These are phyloP conservation scores for Dolichomitus sp. DNA, from an alignment of 2,888 invertebrate species.

Conservation along the genomic window DNA sequence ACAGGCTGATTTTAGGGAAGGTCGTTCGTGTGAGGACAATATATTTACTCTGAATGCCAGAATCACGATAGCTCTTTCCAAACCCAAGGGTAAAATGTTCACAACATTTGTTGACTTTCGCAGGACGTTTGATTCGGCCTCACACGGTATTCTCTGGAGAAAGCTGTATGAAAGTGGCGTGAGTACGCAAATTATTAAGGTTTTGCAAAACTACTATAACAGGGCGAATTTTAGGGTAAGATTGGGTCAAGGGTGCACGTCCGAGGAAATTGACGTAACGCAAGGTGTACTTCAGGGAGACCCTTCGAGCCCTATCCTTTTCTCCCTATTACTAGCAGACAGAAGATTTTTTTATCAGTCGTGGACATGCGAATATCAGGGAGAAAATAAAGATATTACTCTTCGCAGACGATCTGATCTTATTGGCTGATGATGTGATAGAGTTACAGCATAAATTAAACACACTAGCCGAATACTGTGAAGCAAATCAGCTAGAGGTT, in stretches of 20 bases:
- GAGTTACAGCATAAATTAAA: slow-evolving; percentile 28
- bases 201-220: background rate
- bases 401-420: slow-evolving; percentile 39
- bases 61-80: background rate
- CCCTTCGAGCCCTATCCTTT: background rate
- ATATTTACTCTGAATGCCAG: background rate
- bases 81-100: background rate
- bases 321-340: background rate
- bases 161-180: background rate
- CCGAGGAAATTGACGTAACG: background rate
- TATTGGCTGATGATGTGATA: slow-evolving; percentile 12
- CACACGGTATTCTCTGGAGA: background rate
- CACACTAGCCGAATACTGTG: slow-evolving; percentile 6
- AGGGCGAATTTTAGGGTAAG: background rate
- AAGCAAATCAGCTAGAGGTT: background rate
- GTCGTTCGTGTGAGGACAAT: background rate
- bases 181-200: background rate
- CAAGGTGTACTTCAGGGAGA: background rate
- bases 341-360: background rate
- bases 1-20: background rate
- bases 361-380: background rate
- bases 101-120: background rate
- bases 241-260: background rate
- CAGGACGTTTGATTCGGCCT: background rate
- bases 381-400: slow-evolving; percentile 25